Base-by-base conservation (phyloP, 2,113 vertebrate genomes). In the Misgurnus mizolepis region DNA sequence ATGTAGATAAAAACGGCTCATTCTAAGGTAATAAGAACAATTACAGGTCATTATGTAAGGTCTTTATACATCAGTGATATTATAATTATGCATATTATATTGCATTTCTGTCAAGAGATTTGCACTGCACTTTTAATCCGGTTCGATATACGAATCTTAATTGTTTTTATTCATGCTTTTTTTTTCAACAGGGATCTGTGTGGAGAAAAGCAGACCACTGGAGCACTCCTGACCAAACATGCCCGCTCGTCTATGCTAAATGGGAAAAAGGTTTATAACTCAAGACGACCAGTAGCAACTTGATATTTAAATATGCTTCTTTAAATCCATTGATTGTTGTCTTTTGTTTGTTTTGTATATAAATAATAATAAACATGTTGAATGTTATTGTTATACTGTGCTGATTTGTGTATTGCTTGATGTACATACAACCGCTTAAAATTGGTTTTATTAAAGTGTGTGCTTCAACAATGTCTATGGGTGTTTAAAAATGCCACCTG, bases 231-330 rank as follows among this genome's bases (percentile, higher is more conserved):
- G 72, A 99, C 96, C 49, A 99, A 97, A 90, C 94, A 96, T 0
- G 93, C 95, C 75, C 95, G 97, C 39, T 96, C 92, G 39, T 99
- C 97, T 6, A 86, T 91, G 90, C 96, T 96, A 84, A 97, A 96
- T 4, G 97, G 97, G 9, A 77, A 95, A 15, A 99, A 96, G 88
- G 94, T 99, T 65, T 99, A 95, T 85, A 99, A 98, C 87, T 98
- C 98, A 17, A 95, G 98, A 89, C 92, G 96, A 86, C 95, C 92
- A 2, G 77, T 97, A 65, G 88, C 88, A 17, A 91, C 86, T 34
- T 94, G 84, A 93, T 5, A 14, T 55, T 17, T 14, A 64, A 66
- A 65, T 15, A 61, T 15, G 0, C 14, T 12, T 43, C 4, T 62
- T 0, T 14, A 61, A 62, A 49, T 4, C 3, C 4, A 64, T 14